Percentiles rank a stretch among this genome's conserved stretches.
These are phyloP conservation scores for Hydropsyche betteni DNA, from an alignment of 2,888 invertebrate genomes.

Conservation along the genomic window DNA sequence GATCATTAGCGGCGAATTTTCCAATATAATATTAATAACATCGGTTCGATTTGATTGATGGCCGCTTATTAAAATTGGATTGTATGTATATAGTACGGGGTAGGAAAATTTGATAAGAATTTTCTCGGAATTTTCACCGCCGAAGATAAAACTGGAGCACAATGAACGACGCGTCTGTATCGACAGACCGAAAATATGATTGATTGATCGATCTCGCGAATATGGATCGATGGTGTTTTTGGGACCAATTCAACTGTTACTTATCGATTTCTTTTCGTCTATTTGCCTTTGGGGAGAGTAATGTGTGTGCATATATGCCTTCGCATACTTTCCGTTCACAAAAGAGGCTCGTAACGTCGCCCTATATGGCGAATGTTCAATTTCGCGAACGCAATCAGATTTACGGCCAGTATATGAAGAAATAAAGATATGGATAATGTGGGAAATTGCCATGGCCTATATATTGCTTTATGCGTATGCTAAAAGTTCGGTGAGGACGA, in stretches of 20 bases:
- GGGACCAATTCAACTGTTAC: background rate
- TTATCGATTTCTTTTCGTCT: constrained; percentile 1
- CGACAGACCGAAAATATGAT: constrained; percentile 9
- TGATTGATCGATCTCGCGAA: constrained; percentile 3
- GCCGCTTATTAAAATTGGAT: constrained; percentile 28
- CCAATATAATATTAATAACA: constrained; percentile 16
- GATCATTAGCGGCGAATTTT: constrained; percentile 4
- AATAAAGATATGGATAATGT: constrained; percentile 31
- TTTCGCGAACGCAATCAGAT: constrained; percentile 28
- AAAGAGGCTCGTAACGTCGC: constrained; percentile 14
- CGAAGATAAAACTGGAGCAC: constrained; percentile 1
- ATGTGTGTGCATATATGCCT: no score
- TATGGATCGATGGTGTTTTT: background rate
- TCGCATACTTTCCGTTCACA: background rate
- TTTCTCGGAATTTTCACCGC: constrained; percentile 7
- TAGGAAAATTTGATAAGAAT: constrained; percentile 10
- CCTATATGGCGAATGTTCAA: constrained; percentile 15
- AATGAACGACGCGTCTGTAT: background rate
- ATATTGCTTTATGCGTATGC: background rate
- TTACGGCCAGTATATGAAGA: constrained; percentile 23
- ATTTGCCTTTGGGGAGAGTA: no score
- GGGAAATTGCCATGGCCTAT: constrained; percentile 32
- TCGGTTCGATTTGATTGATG: constrained; percentile 24
- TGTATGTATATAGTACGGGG: background rate
- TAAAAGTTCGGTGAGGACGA: background rate